These are phyloP conservation scores for Nyctibius grandis DNA, from an alignment of 2,797 vertebrate genomes.

Conservation along the genomic window DNA sequence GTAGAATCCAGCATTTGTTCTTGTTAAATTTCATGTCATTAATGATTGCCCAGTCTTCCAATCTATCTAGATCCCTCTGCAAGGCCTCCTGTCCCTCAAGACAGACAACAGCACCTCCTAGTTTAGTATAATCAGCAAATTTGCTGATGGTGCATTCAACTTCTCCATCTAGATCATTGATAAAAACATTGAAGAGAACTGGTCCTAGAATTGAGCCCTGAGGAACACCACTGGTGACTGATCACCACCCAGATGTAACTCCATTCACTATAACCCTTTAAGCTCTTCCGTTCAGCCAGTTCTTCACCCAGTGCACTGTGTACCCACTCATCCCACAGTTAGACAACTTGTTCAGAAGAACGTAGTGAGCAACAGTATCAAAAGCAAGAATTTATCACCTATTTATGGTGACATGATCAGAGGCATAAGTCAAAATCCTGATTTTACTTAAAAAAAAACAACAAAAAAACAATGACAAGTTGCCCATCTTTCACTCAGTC, in stretches of 20 bases:
- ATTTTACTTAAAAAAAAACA: neutral
- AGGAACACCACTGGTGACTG: neutral
- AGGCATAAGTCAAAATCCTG: neutral
- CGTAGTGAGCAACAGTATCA: neutral
- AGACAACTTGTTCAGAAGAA: neutral
- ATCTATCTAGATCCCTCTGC: neutral
- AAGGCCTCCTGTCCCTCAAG: neutral
- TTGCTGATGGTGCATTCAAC: neutral
- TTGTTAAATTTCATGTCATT: neutral
- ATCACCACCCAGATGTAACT: neutral
- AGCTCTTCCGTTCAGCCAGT: neutral
- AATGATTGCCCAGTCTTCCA: too few species aligned
- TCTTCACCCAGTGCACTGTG: neutral
- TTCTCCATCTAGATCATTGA: neutral
- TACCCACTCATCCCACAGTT: neutral
- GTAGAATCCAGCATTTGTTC: neutral
- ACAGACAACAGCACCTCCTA: neutral
- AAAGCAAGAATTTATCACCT: neutral
- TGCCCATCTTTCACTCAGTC: neutral
- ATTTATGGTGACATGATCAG: neutral
- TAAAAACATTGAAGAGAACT: neutral
- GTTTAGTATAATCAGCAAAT: neutral
- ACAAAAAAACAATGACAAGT: neutral
- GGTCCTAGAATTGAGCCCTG: neutral
- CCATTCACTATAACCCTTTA: neutral